Evolutionary conservation across 64 coral and sea anemone genomes (phyloP).

Genomic region (Platygyra sinensis): DNA sequence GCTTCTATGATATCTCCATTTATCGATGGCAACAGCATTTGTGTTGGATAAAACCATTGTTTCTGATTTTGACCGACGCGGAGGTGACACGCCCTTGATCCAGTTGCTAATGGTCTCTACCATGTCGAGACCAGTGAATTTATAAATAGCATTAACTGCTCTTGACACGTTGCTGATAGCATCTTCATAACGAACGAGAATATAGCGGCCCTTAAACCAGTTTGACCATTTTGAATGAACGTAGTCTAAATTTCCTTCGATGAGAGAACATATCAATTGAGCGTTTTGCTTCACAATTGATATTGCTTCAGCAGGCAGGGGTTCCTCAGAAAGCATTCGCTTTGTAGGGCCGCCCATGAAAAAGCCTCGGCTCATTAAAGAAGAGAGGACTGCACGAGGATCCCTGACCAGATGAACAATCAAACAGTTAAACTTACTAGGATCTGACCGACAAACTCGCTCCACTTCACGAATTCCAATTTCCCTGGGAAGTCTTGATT

Average conservation of each 20-base stretch:
- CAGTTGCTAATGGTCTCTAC: background rate
- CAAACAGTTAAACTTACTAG: no score
- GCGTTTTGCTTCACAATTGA: background rate
- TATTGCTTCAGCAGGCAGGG: background rate
- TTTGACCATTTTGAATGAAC: background rate
- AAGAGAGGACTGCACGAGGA: no score
- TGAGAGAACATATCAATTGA: background rate
- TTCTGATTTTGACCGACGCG: no score
- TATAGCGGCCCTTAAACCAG: constrained; percentile 1
- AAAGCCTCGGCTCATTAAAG: no score
- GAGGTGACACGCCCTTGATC: background rate
- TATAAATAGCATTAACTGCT: background rate
- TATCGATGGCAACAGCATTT: background rate
- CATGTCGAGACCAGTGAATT: background rate
- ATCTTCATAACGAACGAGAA: background rate
- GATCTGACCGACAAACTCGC: no score
- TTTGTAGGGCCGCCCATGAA: no score
- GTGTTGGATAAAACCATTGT: background rate
- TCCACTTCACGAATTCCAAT: no score
- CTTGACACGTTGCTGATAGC: background rate
- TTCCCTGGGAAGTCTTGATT: no score
- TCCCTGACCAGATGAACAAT: no score
- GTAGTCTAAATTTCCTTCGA: background rate
- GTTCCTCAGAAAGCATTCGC: no score
- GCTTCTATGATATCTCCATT: background rate